A percentile compares a stretch with the other conserved stretches of the same genome.
phyloP scores from a whole-genome alignment of 23 tunicate genomes.

The Pegea sp. region DNA sequence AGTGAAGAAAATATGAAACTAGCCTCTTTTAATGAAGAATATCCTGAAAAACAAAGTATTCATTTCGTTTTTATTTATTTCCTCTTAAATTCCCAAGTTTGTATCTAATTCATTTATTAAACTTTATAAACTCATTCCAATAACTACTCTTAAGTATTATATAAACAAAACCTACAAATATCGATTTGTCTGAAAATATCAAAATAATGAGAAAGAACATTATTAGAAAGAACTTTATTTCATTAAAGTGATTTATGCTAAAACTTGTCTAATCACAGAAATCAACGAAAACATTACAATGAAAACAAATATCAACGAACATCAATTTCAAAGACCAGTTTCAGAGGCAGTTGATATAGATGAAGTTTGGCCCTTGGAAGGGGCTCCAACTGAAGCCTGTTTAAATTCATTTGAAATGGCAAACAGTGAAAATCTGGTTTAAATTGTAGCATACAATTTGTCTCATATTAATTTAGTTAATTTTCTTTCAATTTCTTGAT shows the following conservation, averaged over 20 bases:
- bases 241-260: no score
- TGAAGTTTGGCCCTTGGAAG: slow-evolving; percentile 17
- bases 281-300: slow-evolving; percentile 5
- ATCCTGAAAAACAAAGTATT: not conserved
- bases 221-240: no score
- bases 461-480: no score
- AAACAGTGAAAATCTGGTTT: slow-evolving; percentile 12
- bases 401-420: slow-evolving; percentile 15
- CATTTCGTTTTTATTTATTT: not conserved
- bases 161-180: no score
- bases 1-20: not conserved
- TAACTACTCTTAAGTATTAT: no score
- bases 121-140: no score
- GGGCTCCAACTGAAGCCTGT: slow-evolving; percentile 4
- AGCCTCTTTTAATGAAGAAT: not conserved
- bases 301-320: not conserved
- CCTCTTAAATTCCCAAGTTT: not conserved
- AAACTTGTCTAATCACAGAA: not conserved
- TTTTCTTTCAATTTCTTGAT: no score
- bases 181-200: no score
- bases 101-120: no score
- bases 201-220: no score
- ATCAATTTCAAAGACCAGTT: slow-evolving; percentile 3
- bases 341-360: not conserved
- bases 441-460: no score